Evolutionary conservation across 2,888 invertebrate species (phyloP).

Genomic region (Gandaritis pyraliata): DNA sequence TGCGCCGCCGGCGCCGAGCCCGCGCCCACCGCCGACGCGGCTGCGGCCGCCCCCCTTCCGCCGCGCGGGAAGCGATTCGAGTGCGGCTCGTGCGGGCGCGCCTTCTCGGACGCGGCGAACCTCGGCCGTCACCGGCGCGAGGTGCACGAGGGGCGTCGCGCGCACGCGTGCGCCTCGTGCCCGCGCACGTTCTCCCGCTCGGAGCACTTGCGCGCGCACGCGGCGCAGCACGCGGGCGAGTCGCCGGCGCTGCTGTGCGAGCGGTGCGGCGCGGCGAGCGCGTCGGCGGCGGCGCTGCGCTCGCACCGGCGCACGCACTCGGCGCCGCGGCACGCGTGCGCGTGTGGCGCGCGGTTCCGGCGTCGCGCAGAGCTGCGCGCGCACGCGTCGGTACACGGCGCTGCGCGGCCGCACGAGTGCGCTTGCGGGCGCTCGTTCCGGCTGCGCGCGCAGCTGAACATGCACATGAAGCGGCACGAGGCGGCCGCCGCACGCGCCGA

Average conservation of each 20-base stretch:
- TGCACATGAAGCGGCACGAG: conserved; percentile 73
- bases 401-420: conserved; percentile 69
- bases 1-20: conserved; percentile 6
- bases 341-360: conserved; percentile 83
- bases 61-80: conserved; percentile 66
- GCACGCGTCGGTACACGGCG: conserved; percentile 83
- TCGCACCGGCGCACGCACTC: conserved; percentile 74
- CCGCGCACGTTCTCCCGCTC: conserved; percentile 21
- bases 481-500: too few relatives aligned
- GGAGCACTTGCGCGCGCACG: conserved; percentile 62
- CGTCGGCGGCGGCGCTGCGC: conserved; percentile 79
- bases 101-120: conserved; percentile 76
- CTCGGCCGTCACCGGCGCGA: conserved; percentile 80
- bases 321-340: conserved; percentile 68
- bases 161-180: conserved; percentile 67
- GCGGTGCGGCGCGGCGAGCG: conserved; percentile 80
- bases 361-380: conserved; percentile 79
- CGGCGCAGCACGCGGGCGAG: conserved; percentile 65
- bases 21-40: not conserved
- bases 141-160: conserved; percentile 73
- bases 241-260: conserved; percentile 78
- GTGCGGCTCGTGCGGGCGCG: conserved; percentile 76
- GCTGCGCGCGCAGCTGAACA: conserved; percentile 80
- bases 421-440: conserved; percentile 83
- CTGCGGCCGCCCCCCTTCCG: too few relatives aligned